phyloP scores from a whole-genome alignment of 2,797 vertebrate species.

The Myotis findleyi region DNA sequence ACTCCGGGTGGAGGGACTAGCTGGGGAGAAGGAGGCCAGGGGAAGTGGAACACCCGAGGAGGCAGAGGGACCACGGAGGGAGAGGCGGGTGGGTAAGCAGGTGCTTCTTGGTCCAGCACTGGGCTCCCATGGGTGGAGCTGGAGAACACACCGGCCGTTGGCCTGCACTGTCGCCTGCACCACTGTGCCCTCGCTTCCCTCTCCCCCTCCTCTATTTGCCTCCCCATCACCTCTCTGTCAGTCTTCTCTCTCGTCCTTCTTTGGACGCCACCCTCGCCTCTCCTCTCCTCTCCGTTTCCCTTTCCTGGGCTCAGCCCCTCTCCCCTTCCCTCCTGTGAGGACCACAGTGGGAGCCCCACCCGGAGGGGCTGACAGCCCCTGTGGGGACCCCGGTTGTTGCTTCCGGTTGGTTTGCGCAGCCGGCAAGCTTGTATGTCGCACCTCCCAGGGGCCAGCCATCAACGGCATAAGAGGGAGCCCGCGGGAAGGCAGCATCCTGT shows the following conservation, averaged over 20 bases:
- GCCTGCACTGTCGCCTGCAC: accelerated
- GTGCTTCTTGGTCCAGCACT: not conserved
- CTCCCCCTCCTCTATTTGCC: not conserved
- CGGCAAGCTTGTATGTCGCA: not conserved
- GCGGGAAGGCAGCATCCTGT: accelerated
- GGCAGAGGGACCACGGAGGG: too few relatives aligned
- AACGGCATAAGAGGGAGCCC: not conserved
- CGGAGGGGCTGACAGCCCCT: not conserved
- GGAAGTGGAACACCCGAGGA: not conserved
- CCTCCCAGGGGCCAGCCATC: not conserved
- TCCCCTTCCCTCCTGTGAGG: not conserved
- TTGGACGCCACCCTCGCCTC: not conserved
- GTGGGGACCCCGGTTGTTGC: not conserved
- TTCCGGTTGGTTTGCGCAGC: not conserved
- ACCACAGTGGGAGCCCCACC: not conserved
- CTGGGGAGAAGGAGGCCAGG: not conserved
- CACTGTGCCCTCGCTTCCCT: too few relatives aligned
- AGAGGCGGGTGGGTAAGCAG: not conserved
- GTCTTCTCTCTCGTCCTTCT: not conserved
- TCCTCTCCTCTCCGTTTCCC: not conserved
- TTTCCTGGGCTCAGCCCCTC: not conserved
- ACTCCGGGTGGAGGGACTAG: not conserved
- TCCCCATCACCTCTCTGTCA: not conserved
- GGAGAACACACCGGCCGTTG: accelerated
- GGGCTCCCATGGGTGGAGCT: not conserved